Base-by-base conservation (phyloP, 1,140 invertebrate species). In the Drosophila varians region DNA sequence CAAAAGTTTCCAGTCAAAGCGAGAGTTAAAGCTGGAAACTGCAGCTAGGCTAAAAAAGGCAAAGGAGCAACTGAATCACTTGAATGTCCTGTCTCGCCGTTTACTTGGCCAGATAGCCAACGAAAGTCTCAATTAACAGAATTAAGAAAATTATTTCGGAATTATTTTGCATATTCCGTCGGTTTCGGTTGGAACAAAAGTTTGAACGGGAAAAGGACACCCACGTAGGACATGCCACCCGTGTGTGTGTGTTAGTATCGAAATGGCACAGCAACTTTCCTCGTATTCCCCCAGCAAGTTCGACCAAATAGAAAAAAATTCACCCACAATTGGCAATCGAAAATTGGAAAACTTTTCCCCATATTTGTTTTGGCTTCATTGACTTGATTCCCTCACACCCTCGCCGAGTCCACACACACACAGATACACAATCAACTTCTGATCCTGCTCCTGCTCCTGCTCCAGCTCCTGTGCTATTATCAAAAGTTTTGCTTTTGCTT, bases 351-450 rank as follows among this genome's bases (percentile, higher is more conserved):
- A 87, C 69, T 87, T 87, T 87, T 87, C 68, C 82, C 82, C 72
- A 87, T 87, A 87, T 87, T 87, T 87, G 82, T 87, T 87, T 86
- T 82, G 82, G 77, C 82, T 87, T 87, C 82, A 87, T 87, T 87
- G 77, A 87, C 82, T 87, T 74, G 77, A 65, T 71, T 75, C 42
- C 61, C 49, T 38, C 47, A 38, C 45, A 51, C 21, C 31, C 21
- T 26, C 19, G n/a, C n/a, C n/a, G n/a, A n/a, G n/a, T n/a, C 53
- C 18, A 54, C 48, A 36, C 23, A 21, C 25, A 45, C 31, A 58
- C 21, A 34, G 34, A 65, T 53, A 71, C 36, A 65, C 54, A 82
- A 51, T 68, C 53, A 62, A 58, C 54, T 69, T 31, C 49, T 69
- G 56, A 46, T 49, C n/a, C n/a, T n/a, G n/a, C n/a, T n/a, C n/a